Percentiles rank a stretch among this genome's conserved stretches.
phyloP scores from a whole-genome alignment of 1,140 invertebrate genomes.

The Thaumatotibia leucotreta region DNA sequence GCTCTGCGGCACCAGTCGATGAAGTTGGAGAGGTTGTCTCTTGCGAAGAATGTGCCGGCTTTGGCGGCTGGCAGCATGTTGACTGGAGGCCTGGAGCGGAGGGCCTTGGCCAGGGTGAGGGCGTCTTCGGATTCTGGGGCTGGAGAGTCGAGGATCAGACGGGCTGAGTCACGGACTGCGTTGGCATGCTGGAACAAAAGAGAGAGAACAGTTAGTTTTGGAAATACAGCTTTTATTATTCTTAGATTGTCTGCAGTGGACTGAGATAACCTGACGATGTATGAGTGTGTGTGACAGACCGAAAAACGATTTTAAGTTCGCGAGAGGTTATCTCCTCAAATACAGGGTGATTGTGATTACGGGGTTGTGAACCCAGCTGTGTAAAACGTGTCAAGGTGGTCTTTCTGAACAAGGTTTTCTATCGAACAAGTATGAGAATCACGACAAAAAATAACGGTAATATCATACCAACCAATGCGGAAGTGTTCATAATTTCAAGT shows the following conservation, averaged over 20 bases:
- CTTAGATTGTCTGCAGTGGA: not conserved
- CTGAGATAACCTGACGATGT: no score
- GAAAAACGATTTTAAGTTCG: no score
- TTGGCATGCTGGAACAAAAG: conserved; percentile 91
- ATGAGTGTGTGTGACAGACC: no score
- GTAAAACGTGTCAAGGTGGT: no score
- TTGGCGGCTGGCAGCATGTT: conserved; percentile 87
- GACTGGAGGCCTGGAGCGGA: conserved; percentile 82
- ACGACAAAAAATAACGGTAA: no score
- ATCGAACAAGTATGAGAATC: no score
- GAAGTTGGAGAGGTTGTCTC: conserved; percentile 98
- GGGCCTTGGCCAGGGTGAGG: conserved; percentile 80
- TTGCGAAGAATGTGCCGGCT: conserved; percentile 94
- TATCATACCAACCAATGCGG: no score
- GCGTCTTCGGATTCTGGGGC: conserved; percentile 81
- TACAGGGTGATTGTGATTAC: no score
- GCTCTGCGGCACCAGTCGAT: conserved; percentile 90
- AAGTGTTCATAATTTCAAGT: no score
- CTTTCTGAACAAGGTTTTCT: no score
- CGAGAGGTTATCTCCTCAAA: no score
- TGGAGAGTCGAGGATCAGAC: conserved; percentile 78
- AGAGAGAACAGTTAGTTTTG: conserved; percentile 18
- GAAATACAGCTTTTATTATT: not conserved
- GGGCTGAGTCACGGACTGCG: conserved; percentile 89
- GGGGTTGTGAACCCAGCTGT: no score